Evolutionary conservation across 2,113 vertebrate genomes (phyloP), one percentile per base, ranked within the genome.

Genomic region (Periophthalmodon schlosseri): DNA sequence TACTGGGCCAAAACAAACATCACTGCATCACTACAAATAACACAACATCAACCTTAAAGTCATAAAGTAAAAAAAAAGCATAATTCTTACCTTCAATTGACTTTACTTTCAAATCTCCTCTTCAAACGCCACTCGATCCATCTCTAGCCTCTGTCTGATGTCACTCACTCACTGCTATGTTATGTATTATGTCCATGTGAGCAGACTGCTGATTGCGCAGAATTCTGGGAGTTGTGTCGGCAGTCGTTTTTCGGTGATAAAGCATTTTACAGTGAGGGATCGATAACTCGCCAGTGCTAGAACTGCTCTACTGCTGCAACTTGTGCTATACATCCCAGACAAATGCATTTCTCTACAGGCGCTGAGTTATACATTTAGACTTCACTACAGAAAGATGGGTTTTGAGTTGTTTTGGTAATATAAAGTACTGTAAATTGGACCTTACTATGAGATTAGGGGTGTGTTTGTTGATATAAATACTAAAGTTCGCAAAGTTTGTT

Each of bases 311-410:
- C 69, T 75, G 72, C 79, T 20, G 5, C 78, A 72, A 60, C 71
- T 72, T 74, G 52, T 69, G 83, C 82, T 83, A 84, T 86, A 82
- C 80, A 83, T 73, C 79, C 77, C 60, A 83, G 77, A 85, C 81
- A 78, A 83, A 87, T 81, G 70, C 69, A 72, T 56, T 80, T 84
- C 70, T 57, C 69, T 5, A 49, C 44, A 72, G 81, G 56, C 79
- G 57, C 73, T 47, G 80, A 1, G 57, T 72, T 49, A 68, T 72
- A 44, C 10, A 72, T 60, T 71, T 60, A 20, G 15, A 64, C 28
- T 63, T 36, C 63, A n/a, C 39, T 44, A 44, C 39, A 44, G 39
- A 56, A 56, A 56, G 20, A n/a, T 54, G 52, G 18, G n/a, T n/a
- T 3, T 6, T 20, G 15, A 52, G 16, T 11, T 44, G 39, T 11